phyloP scores from a whole-genome alignment of 2,888 invertebrate species.

The Leptinotarsa juncta region DNA sequence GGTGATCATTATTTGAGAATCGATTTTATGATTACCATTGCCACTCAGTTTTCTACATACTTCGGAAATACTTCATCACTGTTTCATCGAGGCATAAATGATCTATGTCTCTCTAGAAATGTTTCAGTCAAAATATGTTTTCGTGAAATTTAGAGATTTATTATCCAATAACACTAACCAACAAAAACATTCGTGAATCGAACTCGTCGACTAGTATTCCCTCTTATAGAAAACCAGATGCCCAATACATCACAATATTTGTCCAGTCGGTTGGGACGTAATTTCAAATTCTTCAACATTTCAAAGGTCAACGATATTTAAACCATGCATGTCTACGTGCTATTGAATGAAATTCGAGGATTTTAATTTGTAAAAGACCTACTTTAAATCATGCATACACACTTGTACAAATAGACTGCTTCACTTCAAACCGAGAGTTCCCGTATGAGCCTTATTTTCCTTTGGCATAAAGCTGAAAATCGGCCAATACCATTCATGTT shows the following conservation, averaged over 20 bases:
- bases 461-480: constrained; percentile 31
- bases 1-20: no score
- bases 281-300: constrained; percentile 19
- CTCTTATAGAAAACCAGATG: background rate
- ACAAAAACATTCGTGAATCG: background rate
- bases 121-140: no score
- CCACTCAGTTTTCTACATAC: no score
- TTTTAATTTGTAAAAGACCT: constrained; percentile 47
- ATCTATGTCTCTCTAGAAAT: no score
- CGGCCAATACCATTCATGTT: constrained; percentile 36
- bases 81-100: no score
- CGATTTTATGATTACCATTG: no score
- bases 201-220: background rate
- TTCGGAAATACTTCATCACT: no score
- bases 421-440: constrained; percentile 26
- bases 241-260: background rate
- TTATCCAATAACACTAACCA: background rate
- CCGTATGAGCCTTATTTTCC: constrained; percentile 24
- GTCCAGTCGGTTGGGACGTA: constrained; percentile 1
- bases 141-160: no score
- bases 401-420: constrained; percentile 48
- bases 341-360: constrained; percentile 45
- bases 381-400: constrained; percentile 46
- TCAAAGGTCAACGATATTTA: constrained; percentile 37
- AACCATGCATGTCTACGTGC: constrained; percentile 39